Evolutionary conservation across 2,888 invertebrate genomes (phyloP), one percentile per base, ranked within the genome.

Genomic region (Volucella inflata): DNA sequence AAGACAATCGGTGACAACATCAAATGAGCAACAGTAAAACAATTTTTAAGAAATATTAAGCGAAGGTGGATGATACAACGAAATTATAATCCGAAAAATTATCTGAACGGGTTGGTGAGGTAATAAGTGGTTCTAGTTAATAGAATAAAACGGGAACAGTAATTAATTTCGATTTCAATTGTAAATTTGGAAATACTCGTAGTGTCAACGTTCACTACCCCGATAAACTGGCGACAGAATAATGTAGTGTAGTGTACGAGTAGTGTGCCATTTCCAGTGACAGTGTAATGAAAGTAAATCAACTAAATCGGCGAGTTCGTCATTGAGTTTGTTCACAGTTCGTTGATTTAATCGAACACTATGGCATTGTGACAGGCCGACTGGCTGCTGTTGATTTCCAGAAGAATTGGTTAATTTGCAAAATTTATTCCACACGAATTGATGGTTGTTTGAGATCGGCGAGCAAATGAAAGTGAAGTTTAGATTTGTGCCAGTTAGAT

Each of bases 271-370:
- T 2, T 51, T 16, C 30, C 30, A 30, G 30, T 6, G 30, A 30
- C 48, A 48, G n/a, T 30, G 30, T 1, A 44, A 51, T n/a, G 70
- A 70, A 59, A 48, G n/a, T 38, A 51, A 71, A 71, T 62, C 62
- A 62, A 72, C 62, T 72, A 62, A 72, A 30, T 30, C 51, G 62
- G 30, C 53, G 72, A 72, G 42, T 30, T 40, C 12, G 71, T 59
- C 62, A 72, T 51, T 62, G 36, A 62, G 30, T 11, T n/a, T 38
- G 46, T 38, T 46, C 68, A 57, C 59, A 59, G 51, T 51, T 42
- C 8, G 53, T 44, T 72, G 72, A 72, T 53, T 72, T 51, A 72
- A 72, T 62, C 30, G 60, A 51, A 72, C 62, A 72, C 60, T 16
- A 21, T 62, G 36, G 46, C 59, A 79, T 14, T 72, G 30, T 30